Evolutionary conservation across 2,797 vertebrate species (phyloP), one percentile per base, ranked within the genome.

Genomic region (Amblyopsis hoosieri): DNA sequence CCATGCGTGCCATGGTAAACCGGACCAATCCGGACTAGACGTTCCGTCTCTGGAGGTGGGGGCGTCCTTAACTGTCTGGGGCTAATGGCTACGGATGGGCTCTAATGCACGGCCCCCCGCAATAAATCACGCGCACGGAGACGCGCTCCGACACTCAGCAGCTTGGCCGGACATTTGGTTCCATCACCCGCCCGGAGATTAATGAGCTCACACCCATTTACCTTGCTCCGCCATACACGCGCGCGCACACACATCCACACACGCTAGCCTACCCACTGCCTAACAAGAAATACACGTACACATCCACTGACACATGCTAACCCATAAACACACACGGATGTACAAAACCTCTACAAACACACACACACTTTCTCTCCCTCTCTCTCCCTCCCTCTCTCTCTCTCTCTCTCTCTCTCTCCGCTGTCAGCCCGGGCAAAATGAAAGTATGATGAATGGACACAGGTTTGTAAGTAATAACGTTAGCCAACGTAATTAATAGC

Each of bases 171-270:
- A 64, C 75, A 78, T 82, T 83, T 80, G 74, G 74, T 84, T 86
- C 82, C 76, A 80, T 86, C 87, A 81, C 76, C 73, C 67, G 37
- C 66, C 29, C 75, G 1, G 67, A 90, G 92, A 92, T 92, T 91
- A 92, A 93, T 90, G 91, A 88, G 79, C 76, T 68, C 78, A 82
- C 79, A 65, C 80, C 82, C 86, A 78, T 87, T 91, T 92, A 87
- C 84, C 85, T 89, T 11, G 14, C 17, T 4, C 14, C 50, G 14
- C 14, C 33, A 60, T 17, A 45, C 19, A 57, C 62, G 59, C n/a
- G 46, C 7, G 51, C 37, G 45, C 17, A 66, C 52, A 69, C 54
- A 69, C 54, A 53, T 19, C 71, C 57, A 53, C 45, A n/a, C 45
- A 45, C 15, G 57, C 4, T 3, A 15, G 12, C 14, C 2, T 11